These are phyloP conservation scores for Gopherus evgoodei DNA, from an alignment of 2,113 vertebrate species.

Conservation along the genomic window DNA sequence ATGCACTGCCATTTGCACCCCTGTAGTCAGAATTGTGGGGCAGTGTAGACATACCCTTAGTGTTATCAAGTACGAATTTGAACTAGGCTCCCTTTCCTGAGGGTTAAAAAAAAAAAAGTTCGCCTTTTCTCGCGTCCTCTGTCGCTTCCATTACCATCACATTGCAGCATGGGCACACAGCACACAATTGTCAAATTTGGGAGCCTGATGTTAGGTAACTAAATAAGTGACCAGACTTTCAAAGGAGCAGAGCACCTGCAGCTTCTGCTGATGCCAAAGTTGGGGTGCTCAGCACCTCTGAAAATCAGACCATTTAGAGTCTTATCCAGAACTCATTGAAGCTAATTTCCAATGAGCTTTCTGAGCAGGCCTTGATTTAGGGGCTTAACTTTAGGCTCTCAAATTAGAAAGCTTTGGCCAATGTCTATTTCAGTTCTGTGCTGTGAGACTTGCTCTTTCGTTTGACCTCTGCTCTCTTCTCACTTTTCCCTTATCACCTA, in stretches of 20 bases:
- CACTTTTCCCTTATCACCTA: background rate
- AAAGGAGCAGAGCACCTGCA: background rate
- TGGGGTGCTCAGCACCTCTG: background rate
- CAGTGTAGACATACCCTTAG: background rate
- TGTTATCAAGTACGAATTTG: background rate
- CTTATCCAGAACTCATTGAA: background rate
- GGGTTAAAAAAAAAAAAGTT: background rate
- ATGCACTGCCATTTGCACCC: background rate
- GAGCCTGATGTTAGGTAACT: background rate
- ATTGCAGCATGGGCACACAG: background rate
- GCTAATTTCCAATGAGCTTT: background rate
- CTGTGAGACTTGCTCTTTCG: background rate
- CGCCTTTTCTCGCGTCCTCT: background rate
- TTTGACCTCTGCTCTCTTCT: background rate
- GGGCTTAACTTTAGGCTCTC: background rate
- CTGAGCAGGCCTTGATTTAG: background rate
- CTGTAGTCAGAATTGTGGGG: background rate
- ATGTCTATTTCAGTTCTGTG: background rate
- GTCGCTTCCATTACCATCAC: background rate
- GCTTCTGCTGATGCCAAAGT: background rate
- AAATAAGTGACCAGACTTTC: background rate
- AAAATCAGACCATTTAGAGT: background rate
- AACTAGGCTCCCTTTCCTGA: background rate
- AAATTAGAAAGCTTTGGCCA: background rate
- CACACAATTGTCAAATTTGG: background rate